Conservation (phyloP, 2,113 vertebrate genomes). For the Argyrosomus japonicus region DNA sequence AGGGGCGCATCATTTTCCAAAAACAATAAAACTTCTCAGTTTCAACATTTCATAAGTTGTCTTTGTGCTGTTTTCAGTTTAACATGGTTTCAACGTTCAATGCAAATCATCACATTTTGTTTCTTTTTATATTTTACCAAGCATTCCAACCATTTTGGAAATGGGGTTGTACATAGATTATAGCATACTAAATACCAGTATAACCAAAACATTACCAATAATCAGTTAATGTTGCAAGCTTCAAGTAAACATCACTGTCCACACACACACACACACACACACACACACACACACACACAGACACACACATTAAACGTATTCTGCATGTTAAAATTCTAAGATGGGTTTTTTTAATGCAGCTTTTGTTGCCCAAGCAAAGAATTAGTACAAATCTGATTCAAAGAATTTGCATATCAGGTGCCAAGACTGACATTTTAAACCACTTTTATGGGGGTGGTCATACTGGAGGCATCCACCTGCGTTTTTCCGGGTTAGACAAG, state of each 20-base stretch:
- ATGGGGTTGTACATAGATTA: too few relatives aligned
- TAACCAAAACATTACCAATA: neutral
- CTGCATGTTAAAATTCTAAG: neutral
- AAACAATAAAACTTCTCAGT: too few relatives aligned
- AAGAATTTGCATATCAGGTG: conserved; percentile 7
- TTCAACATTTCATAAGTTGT: too few relatives aligned
- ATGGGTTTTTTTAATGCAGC: neutral
- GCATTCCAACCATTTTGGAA: too few relatives aligned
- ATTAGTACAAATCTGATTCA: conserved; percentile 4
- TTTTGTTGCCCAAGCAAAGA: neutral
- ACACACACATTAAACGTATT: neutral
- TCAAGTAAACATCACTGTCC: neutral
- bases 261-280: neutral
- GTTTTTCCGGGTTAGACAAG: too few relatives aligned
- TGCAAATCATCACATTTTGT: too few relatives aligned
- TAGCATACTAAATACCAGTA: neutral
- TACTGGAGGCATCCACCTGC: too few relatives aligned
- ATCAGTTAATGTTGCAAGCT: neutral
- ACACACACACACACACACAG: neutral
- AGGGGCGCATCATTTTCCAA: too few relatives aligned
- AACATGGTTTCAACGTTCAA: too few relatives aligned
- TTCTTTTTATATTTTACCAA: too few relatives aligned
- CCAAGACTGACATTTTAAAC: neutral
- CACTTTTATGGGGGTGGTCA: neutral
- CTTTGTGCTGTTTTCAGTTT: too few relatives aligned